Percentiles rank a stretch among this genome's conserved stretches.
phyloP scores from a whole-genome alignment of 2,888 invertebrate genomes.

The Neoscelio sp. region DNA sequence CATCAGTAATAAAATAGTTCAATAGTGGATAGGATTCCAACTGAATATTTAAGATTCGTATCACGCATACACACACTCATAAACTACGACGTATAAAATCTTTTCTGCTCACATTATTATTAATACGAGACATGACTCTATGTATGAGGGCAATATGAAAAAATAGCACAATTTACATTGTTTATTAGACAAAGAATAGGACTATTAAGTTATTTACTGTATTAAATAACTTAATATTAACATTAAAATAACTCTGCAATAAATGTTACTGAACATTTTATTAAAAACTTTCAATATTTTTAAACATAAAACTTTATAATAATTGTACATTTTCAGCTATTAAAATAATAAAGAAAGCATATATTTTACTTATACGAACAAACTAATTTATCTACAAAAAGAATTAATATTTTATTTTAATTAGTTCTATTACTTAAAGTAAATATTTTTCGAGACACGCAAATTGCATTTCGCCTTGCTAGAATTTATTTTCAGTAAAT shows the following conservation, averaged over 20 bases:
- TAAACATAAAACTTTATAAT: too few species aligned
- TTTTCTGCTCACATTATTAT: constrained; percentile 30
- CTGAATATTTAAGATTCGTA: constrained; percentile 21
- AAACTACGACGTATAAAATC: constrained; percentile 14
- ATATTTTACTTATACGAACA: too few species aligned
- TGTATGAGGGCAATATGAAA: neutral
- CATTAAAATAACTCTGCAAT: too few species aligned
- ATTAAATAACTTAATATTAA: neutral
- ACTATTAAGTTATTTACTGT: neutral
- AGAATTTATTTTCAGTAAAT: neutral
- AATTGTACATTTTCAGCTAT: too few species aligned
- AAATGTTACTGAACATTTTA: too few species aligned
- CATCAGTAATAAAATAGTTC: constrained; percentile 33
- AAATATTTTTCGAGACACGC: neutral
- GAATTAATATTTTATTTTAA: too few species aligned
- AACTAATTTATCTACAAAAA: too few species aligned
- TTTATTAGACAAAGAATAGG: too few species aligned
- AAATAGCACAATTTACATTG: too few species aligned
- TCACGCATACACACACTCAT: constrained; percentile 31
- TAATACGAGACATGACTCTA: constrained; percentile 28
- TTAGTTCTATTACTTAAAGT: too few species aligned
- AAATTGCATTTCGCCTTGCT: neutral
- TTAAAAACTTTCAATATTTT: too few species aligned
- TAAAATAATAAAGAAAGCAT: too few species aligned
- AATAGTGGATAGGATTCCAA: constrained; percentile 14